Conservation (phyloP, 30 jellyfish, hydroid and myxozoan genomes). For the Hydractinia echinata region DNA sequence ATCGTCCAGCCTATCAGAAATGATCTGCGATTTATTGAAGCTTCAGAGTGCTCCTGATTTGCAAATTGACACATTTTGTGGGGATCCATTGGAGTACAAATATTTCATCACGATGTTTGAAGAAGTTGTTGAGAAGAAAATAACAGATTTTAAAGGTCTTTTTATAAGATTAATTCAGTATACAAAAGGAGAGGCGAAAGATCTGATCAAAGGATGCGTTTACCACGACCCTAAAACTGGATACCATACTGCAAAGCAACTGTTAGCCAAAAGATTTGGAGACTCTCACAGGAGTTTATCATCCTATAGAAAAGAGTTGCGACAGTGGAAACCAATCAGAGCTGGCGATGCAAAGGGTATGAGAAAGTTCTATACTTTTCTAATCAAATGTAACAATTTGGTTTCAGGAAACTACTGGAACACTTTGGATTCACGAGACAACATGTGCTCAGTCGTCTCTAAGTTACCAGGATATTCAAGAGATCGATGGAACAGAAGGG, state of each 20-base stretch:
- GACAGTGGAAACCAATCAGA: background rate
- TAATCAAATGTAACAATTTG: background rate
- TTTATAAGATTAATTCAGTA: background rate
- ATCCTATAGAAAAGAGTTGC: background rate
- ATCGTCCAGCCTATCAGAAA: no score
- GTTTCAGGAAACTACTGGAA: background rate
- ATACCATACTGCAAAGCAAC: background rate
- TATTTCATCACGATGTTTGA: background rate
- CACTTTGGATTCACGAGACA: background rate
- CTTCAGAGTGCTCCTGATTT: no score
- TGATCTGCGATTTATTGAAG: no score
- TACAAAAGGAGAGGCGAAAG: background rate
- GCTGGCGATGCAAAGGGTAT: background rate
- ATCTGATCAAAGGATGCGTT: background rate
- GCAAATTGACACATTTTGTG: no score
- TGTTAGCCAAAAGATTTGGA: background rate
- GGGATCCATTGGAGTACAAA: background rate
- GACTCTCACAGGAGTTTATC: background rate
- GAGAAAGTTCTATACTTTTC: background rate
- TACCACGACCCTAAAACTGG: background rate
- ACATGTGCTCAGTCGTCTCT: background rate
- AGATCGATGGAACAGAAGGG: background rate
- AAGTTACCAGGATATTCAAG: background rate
- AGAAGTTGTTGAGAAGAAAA: constrained; percentile 4
- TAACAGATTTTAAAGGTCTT: background rate